Percentiles rank a stretch among this genome's conserved stretches.
Evolutionary conservation across 2,797 vertebrate genomes (phyloP).

Genomic region (Sebastes hubbsi): DNA sequence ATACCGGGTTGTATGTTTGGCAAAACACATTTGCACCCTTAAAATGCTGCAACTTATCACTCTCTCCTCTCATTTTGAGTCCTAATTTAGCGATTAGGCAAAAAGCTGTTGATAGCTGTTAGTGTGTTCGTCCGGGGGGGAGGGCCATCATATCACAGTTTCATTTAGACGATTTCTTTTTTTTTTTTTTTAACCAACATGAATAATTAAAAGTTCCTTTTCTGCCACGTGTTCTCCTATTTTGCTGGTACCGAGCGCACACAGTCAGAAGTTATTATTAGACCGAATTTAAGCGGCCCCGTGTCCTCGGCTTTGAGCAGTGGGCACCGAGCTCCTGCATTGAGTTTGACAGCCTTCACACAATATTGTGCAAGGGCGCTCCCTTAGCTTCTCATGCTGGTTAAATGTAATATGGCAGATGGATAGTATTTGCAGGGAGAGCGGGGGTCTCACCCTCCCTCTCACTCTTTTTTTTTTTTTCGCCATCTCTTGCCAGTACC

Average conservation of each 20-base stretch:
- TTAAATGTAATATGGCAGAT: conserved; percentile 80
- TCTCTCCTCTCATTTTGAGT: conserved; percentile 41
- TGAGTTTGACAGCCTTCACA: conserved; percentile 81
- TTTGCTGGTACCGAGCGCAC: conserved; percentile 45
- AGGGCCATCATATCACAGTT: conserved; percentile 48
- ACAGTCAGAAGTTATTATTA: conserved; percentile 72
- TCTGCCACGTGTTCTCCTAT: conserved; percentile 47
- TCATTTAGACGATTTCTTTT: conserved; percentile 54
- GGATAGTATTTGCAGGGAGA: conserved; percentile 79
- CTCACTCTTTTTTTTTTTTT: conserved; percentile 57
- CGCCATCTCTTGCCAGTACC: conserved; percentile 74
- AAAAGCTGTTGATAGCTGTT: conserved; percentile 53
- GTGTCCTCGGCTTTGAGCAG: conserved; percentile 60
- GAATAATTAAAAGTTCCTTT: conserved; percentile 70
- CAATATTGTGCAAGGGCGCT: conserved; percentile 76
- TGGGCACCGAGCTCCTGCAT: conserved; percentile 69
- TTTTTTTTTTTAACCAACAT: conserved; percentile 33
- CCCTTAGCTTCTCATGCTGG: conserved; percentile 78
- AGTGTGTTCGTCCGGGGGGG: conserved; percentile 43
- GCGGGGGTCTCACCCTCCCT: conserved; percentile 75
- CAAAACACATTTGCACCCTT: background rate
- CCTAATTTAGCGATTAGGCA: conserved; percentile 39
- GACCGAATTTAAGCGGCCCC: conserved; percentile 60
- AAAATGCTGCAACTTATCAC: conserved; percentile 22
- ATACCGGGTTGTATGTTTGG: background rate